Evolutionary conservation across 2,888 invertebrate genomes (phyloP), one percentile per base, ranked within the genome.

Genomic region (Geophilus truncorum): DNA sequence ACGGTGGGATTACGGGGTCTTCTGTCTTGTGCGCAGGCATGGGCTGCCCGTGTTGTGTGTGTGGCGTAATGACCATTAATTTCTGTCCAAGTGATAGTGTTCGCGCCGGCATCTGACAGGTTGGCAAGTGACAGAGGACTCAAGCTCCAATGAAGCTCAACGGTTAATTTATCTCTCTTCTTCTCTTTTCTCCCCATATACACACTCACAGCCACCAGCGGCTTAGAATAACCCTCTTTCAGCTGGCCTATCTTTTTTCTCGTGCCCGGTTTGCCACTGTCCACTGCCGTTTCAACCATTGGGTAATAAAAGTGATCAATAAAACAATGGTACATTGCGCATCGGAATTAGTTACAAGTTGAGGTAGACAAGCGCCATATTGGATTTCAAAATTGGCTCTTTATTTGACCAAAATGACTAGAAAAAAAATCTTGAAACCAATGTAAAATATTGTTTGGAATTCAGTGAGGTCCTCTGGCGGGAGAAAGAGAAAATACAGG

Each of bases 31-130:
- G 40, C 15, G 40, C 40, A 40, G 40, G 40, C 40, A 10, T 40
- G 40, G 40, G n/a, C 40, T 40, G 40, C 12, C 40, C 9, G 40
- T 40, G 40, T 40, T 40, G 40, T 40, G 40, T 40, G 40, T n/a
- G n/a, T n/a, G n/a, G 40, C 40, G 70, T 70, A 70, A 70, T 70
- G 70, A 70, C 70, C 70, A 70, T 70, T 70, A 70, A 70, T 70
- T 70, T 70, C 70, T 70, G 70, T 28, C 70, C 70, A 70, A 70
- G 70, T 70, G 70, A 70, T 70, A 25, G 70, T 28, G 23, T 28
- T 70, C 70, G 23, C 70, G 23, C 28, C 70, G 23, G 70, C 23
- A 70, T 70, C 70, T 70, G 70, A 70, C 28, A 70, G 70, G 70
- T 70, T 28, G 70, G 70, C 70, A 25, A 28, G 28, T 28, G 70